Percentiles rank a stretch among this genome's conserved stretches.
Conservation (phyloP, 2,797 vertebrate species). For the Phyllotis vaccarum region DNA sequence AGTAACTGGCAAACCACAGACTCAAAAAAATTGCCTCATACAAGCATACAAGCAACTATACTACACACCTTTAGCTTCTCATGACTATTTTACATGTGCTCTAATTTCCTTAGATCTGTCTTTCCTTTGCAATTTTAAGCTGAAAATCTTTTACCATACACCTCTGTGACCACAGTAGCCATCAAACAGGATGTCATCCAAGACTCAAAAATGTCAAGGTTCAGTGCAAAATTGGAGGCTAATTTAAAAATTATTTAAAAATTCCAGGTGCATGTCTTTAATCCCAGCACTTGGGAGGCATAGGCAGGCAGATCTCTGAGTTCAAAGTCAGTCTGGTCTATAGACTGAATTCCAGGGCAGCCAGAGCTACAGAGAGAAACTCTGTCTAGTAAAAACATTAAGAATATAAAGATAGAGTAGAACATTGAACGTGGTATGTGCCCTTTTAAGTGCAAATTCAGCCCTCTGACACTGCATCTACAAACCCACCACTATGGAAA, state of each 20-base stretch:
- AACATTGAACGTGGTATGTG: background rate
- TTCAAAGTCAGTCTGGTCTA: background rate
- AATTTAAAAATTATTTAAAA: background rate
- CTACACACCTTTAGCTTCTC: background rate
- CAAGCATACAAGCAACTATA: background rate
- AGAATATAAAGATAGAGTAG: background rate
- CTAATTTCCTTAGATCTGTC: background rate
- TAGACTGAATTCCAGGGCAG: background rate
- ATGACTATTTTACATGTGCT: background rate
- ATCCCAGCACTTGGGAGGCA: too few relatives aligned
- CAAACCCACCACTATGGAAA: background rate
- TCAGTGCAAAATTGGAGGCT: background rate
- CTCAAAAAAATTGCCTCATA: background rate
- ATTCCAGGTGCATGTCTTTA: background rate
- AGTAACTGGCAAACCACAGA: background rate
- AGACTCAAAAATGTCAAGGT: background rate
- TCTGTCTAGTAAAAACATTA: background rate
- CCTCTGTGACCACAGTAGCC: background rate
- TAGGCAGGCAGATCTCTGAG: background rate
- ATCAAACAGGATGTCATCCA: background rate
- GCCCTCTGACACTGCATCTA: background rate
- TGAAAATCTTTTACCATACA: background rate
- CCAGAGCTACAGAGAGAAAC: too few relatives aligned
- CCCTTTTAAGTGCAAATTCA: background rate
- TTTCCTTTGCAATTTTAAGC: background rate